Evolutionary conservation across 2,113 vertebrate species (phyloP).

Genomic region (Apaloderma vittatum): DNA sequence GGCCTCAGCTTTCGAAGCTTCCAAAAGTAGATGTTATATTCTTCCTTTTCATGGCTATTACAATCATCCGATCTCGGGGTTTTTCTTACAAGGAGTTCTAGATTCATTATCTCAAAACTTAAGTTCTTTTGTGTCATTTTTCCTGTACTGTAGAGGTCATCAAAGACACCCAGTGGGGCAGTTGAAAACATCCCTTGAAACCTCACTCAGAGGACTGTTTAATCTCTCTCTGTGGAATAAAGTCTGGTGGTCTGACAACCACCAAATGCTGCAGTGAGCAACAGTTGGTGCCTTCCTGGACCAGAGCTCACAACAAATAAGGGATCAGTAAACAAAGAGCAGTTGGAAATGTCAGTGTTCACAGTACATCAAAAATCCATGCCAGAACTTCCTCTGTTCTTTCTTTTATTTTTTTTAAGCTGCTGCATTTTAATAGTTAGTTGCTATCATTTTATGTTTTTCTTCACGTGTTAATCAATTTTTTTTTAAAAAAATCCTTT

Average conservation of each 20-base stretch:
- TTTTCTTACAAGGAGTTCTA: neutral
- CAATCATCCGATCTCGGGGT: neutral
- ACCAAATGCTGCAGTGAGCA: neutral
- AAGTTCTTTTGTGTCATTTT: neutral
- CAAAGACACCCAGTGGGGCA: neutral
- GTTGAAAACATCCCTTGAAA: neutral
- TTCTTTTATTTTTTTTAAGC: neutral
- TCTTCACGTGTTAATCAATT: neutral
- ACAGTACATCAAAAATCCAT: neutral
- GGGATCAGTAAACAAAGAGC: neutral
- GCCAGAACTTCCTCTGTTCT: neutral
- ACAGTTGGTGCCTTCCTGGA: neutral
- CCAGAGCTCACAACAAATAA: neutral
- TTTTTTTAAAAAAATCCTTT: neutral
- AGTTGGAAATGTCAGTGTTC: neutral
- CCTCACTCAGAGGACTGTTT: neutral
- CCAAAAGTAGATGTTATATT: neutral
- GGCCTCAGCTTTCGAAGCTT: neutral
- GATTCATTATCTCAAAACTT: neutral
- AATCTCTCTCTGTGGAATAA: neutral
- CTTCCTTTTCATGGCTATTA: neutral
- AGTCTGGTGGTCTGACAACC: neutral
- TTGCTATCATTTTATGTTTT: neutral
- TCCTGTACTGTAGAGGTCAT: neutral
- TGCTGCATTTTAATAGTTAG: neutral